A percentile compares a stretch with the other conserved stretches of the same genome.
These are phyloP conservation scores for Ridgeia piscesae DNA, from an alignment of 1,140 invertebrate genomes.

Conservation along the genomic window DNA sequence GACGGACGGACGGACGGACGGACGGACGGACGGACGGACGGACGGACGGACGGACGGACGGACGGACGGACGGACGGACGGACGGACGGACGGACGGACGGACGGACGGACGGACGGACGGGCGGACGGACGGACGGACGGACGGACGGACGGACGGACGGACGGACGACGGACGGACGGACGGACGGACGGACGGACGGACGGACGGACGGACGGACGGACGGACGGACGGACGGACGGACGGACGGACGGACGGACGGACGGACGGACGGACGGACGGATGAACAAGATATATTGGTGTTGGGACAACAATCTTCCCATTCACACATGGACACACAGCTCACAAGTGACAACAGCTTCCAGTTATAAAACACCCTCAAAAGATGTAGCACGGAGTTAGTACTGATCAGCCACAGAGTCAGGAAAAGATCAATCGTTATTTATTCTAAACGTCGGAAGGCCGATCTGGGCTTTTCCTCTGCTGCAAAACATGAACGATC, in stretches of 20 bases:
- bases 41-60: too few relatives aligned
- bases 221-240: background rate
- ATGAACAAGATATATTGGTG: background rate
- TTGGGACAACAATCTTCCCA: background rate
- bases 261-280: background rate
- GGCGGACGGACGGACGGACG: background rate
- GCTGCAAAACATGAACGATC: background rate
- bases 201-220: background rate
- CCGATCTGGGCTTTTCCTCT: background rate
- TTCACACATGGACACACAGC: background rate
- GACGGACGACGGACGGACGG: background rate
- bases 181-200: background rate
- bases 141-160: background rate
- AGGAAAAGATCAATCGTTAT: background rate
- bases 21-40: too few relatives aligned
- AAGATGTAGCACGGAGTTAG: background rate
- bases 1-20: too few relatives aligned
- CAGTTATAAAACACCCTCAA: background rate
- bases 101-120: background rate
- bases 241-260: background rate
- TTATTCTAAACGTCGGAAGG: background rate
- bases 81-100: background rate
- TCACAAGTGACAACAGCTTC: background rate
- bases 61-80: too few relatives aligned
- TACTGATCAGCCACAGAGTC: background rate